Conservation (phyloP, 2,888 invertebrate species). For the Gisinianus flammeolus region DNA sequence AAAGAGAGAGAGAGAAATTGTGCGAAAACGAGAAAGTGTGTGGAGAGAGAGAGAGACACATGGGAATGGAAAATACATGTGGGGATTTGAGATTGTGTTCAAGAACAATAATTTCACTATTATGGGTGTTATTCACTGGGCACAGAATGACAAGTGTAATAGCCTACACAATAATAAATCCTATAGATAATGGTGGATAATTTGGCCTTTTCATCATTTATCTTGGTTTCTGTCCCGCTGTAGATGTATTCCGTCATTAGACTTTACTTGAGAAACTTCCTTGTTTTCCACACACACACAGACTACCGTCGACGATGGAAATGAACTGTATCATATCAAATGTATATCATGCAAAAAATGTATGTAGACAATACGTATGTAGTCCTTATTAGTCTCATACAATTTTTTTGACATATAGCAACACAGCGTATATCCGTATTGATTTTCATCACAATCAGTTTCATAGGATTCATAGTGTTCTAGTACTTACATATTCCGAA, state of each 20-base stretch:
- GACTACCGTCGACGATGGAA: neutral
- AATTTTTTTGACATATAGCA: no score
- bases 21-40: neutral
- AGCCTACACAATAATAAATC: conserved; percentile 38
- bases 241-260: neutral
- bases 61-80: conserved; percentile 5
- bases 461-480: no score
- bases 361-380: no score
- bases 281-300: neutral
- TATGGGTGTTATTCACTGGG: neutral
- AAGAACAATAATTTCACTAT: conserved; percentile 16
- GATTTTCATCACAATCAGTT: no score
- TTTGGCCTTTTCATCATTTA: conserved; percentile 37
- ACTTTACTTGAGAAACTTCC: no score
- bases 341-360: no score
- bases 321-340: no score
- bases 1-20: neutral
- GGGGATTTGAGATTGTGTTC: conserved; percentile 31
- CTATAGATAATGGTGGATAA: conserved; percentile 34
- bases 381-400: no score
- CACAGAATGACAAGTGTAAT: conserved; percentile 19
- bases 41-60: neutral
- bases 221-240: conserved; percentile 1
- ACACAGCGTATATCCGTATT: no score
- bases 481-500: no score